Evolutionary conservation across 2,888 invertebrate species (phyloP), one percentile per base, ranked within the genome.

Genomic region (Lithophane ornitopus): DNA sequence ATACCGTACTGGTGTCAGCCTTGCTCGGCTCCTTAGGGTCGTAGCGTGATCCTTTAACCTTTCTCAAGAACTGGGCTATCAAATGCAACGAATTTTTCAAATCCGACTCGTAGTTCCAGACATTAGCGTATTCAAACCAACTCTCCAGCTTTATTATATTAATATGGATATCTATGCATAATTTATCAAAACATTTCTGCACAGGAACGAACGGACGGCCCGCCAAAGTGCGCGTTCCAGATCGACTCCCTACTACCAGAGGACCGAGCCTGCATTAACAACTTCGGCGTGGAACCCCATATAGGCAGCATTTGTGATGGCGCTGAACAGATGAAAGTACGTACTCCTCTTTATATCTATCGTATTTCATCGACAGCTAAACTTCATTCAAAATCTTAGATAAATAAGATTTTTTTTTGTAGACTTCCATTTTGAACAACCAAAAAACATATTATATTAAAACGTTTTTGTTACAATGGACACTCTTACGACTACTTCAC

Each of bases 321-420:
- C n/a, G 95, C 93, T 3, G 96, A 95, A 77, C 96, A 95, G 82
- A 95, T 96, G 94, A 96, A 96, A 93, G 96, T 94, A 89, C 12
- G 66, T 67, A 26, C 12, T 46, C 22, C 14, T 22, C 26, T 66
- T 39, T 39, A 2, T 26, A 61, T 52, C 16, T 2, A 14, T 69
- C 22, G 22, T 52, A 34, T 59, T 26, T 44, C 11, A 34, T 70
- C 22, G 14, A 46, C 22, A 9, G 9, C 22, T 28, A 28, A 74
- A 28, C 26, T 56, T 26, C 16, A 34, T 44, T n/a, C 22, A 52
- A 54, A 54, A 41, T 41, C 39, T 28, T 41, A 22, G 19, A 28
- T 12, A 39, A 49, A 11, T 9, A 22, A 14, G 1, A 44, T 9
- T 11, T 11, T 7, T 12, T 7, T 70, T 2, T 2, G 28, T 28